phyloP scores from a whole-genome alignment of 2,797 vertebrate genomes.

The Gallirallus australis region DNA sequence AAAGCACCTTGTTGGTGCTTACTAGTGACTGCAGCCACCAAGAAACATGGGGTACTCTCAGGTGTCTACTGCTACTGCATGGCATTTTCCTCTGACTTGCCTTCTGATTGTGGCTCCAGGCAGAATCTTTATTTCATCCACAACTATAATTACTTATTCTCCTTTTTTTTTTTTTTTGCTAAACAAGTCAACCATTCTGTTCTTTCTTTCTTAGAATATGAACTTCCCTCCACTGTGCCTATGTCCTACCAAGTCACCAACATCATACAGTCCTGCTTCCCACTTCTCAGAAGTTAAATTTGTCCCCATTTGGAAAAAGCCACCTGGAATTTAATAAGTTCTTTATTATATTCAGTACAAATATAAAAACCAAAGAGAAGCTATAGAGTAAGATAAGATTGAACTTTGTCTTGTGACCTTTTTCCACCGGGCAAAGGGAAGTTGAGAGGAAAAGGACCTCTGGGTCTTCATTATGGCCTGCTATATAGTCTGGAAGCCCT shows the following conservation, averaged over 20 bases:
- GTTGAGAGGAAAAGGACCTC: neutral
- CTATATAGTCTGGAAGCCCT: neutral
- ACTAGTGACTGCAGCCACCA: neutral
- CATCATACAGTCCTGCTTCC: neutral
- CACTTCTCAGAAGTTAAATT: neutral
- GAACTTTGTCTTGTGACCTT: neutral
- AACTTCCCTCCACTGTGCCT: neutral
- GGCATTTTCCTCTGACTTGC: neutral
- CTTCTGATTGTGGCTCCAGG: neutral
- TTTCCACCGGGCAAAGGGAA: neutral
- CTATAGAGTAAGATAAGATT: neutral
- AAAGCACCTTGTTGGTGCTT: neutral
- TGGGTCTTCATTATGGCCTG: neutral
- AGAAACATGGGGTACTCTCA: neutral
- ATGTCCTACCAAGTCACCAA: neutral
- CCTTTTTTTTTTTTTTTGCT: neutral
- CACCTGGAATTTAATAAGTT: neutral
- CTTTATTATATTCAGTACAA: neutral
- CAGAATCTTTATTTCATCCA: neutral
- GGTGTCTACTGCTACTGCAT: neutral
- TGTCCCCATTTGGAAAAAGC: neutral
- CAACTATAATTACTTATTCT: neutral
- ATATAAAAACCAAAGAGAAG: neutral
- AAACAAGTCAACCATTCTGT: neutral
- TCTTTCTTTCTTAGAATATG: neutral